Percentiles rank a stretch among this genome's conserved stretches.
Conservation (phyloP, 1,140 invertebrate genomes). For the Rhagoletis zephyria region DNA sequence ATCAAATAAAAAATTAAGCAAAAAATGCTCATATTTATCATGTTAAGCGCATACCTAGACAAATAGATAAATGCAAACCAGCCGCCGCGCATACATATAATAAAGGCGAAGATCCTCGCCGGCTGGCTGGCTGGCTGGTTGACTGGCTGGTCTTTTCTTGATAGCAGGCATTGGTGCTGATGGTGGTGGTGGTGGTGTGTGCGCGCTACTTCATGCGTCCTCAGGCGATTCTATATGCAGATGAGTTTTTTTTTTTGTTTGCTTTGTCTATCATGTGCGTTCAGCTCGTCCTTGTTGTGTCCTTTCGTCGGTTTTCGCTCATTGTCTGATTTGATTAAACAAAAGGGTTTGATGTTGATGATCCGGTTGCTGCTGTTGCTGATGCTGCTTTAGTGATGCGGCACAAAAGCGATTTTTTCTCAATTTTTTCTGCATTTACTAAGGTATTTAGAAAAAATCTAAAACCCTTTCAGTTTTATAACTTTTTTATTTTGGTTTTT, state of each 20-base stretch:
- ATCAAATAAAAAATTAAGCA: constrained; percentile 46
- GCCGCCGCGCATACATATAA: not conserved
- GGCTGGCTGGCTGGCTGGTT: not conserved
- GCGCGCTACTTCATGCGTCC: not conserved
- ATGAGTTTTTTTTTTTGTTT: constrained; percentile 11
- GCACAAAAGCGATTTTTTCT: constrained; percentile 67
- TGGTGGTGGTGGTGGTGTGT: not conserved
- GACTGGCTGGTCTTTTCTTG: not conserved
- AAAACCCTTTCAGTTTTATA: constrained; percentile 67
- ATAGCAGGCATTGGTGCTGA: not conserved
- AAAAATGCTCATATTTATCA: constrained; percentile 43
- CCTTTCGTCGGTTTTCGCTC: constrained; percentile 2
- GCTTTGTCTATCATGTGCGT: not conserved
- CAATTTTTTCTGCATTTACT: constrained; percentile 64
- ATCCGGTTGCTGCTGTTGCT: constrained; percentile 17
- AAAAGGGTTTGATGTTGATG: constrained; percentile 50
- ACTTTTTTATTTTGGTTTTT: constrained; percentile 7
- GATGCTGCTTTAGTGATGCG: constrained; percentile 56
- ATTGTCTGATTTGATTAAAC: constrained; percentile 52
- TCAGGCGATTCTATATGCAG: constrained; percentile 46
- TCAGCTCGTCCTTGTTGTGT: constrained; percentile 9
- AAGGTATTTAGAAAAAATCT: constrained; percentile 62
- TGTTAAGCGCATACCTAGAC: constrained; percentile 19
- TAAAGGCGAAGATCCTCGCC: not conserved
- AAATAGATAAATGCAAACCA: constrained; percentile 31